Evolutionary conservation across 2,797 vertebrate genomes (phyloP), one percentile per base, ranked within the genome.

Genomic region (Acanthis flammea): DNA sequence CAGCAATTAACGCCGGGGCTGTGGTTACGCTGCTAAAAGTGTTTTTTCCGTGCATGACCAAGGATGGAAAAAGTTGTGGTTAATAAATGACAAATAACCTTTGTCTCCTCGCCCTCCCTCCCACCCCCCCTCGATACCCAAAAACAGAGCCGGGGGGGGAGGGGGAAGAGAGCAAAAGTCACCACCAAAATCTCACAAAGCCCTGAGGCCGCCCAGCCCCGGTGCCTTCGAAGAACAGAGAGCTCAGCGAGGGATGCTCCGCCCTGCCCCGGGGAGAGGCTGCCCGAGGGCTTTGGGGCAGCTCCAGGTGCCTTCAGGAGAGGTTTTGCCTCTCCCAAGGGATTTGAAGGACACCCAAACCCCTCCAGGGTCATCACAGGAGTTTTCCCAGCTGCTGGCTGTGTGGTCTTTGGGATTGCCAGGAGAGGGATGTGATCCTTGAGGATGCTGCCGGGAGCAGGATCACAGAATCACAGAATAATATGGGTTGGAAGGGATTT

Each of bases 21-120:
- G 96, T 55, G 95, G 97, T 96, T 92, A 89, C 12, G 11, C 65
- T 83, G 76, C 91, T 94, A 68, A 92, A 92, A 95, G 90, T 95
- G 91, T 96, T 97, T 96, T 97, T 97, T 96, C 95, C 92, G 92
- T 96, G 94, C 95, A 95, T 96, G 95, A 96, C 96, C 68, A 95
- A 97, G 95, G 95, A 96, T 97, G 97, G 97, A 97, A 97, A 97
- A 96, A 90, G 95, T 78, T 97, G 97, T 71, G 97, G 98, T 97
- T 97, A 96, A 96, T 96, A 96, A 96, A 95, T 93, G 96, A 96
- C 95, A 96, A 94, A 96, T 88, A 97, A 94, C 85, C 92, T 97
- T 97, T 95, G 97, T 96, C 95, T 90, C 82, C 33, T 77, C 2
- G 2, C 44, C 35, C 81, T 86, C 82, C 63, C 47, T 14, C 25